Percentiles rank a stretch among this genome's conserved stretches.
phyloP scores from a whole-genome alignment of 1,140 invertebrate genomes.

The Thaumatotibia leucotreta region DNA sequence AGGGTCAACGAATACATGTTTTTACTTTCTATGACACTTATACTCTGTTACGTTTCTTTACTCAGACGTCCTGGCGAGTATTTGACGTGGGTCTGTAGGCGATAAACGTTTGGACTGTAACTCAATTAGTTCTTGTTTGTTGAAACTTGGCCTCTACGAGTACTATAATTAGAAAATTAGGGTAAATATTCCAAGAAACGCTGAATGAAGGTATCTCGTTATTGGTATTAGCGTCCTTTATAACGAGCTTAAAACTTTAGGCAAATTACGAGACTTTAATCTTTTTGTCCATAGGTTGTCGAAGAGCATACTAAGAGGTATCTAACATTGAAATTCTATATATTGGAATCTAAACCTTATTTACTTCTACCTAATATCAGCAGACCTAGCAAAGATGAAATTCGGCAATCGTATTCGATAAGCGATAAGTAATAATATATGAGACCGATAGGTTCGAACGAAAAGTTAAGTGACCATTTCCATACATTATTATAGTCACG shows the following conservation, averaged over 20 bases:
- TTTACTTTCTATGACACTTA: neutral
- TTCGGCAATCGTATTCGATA: too few relatives aligned
- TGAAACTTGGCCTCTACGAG: neutral
- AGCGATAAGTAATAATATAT: too few relatives aligned
- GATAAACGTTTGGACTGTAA: neutral
- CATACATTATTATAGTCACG: too few relatives aligned
- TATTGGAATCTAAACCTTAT: too few relatives aligned
- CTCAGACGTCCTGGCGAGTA: neutral
- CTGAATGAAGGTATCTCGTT: neutral
- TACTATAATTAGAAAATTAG: neutral
- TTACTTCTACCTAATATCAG: too few relatives aligned
- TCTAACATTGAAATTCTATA: too few relatives aligned
- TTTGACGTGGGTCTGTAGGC: neutral
- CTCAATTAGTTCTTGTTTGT: neutral
- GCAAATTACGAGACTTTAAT: neutral
- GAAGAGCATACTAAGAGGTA: too few relatives aligned
- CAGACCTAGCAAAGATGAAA: too few relatives aligned
- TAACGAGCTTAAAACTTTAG: neutral
- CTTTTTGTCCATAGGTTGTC: too few relatives aligned
- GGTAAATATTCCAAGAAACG: neutral
- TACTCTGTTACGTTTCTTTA: neutral
- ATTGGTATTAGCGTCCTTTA: neutral
- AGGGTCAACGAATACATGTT: too few relatives aligned
- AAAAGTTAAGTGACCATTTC: too few relatives aligned
- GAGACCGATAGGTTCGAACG: too few relatives aligned